These are phyloP conservation scores for Psittacus erithacus DNA, from an alignment of 2,113 vertebrate genomes.

Conservation along the genomic window DNA sequence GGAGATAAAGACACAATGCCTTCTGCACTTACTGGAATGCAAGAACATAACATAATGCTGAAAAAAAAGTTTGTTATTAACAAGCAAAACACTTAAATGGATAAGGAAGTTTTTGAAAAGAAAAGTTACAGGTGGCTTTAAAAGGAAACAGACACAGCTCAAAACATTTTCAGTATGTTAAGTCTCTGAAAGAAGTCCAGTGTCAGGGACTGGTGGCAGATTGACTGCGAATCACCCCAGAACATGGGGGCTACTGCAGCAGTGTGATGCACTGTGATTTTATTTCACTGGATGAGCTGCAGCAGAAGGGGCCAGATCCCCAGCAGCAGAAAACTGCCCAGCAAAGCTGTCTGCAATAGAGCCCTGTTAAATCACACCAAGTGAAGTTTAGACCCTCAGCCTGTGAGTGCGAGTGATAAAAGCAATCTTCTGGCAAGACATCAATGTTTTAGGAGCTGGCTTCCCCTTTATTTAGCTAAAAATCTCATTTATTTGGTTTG, in stretches of 20 bases:
- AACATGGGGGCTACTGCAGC: not conserved
- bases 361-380: not conserved
- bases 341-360: not conserved
- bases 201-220: not conserved
- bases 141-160: not conserved
- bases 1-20: not conserved
- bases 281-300: not conserved
- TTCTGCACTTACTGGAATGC: not conserved
- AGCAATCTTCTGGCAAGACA: slow-evolving; percentile 9
- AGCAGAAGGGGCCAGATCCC: not conserved
- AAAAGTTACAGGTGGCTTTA: not conserved
- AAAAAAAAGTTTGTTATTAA: not conserved
- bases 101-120: not conserved
- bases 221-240: not conserved
- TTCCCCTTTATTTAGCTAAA: slow-evolving; percentile 30
- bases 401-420: not conserved
- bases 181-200: not conserved
- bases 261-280: not conserved
- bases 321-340: not conserved
- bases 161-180: not conserved
- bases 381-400: not conserved
- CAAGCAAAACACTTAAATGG: not conserved
- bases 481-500: slow-evolving; percentile 22
- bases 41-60: not conserved
- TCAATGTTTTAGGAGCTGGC: not conserved